A percentile compares a stretch with the other conserved stretches of the same genome.
Conservation (phyloP, 2,888 invertebrate species). For the Synanthedon andrenaeformis region DNA sequence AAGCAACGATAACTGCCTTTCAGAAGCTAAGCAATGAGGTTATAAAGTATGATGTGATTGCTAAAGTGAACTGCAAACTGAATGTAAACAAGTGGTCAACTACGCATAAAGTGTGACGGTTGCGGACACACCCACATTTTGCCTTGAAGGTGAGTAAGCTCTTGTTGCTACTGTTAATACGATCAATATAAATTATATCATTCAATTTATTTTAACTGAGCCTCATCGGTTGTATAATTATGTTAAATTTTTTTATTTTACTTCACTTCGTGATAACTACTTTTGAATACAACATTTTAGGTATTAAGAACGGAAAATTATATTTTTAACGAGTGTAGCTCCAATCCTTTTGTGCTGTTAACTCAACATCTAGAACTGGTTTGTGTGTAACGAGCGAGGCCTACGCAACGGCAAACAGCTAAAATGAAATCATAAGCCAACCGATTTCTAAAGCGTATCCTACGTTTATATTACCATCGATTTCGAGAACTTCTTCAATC, state of each 20-base stretch:
- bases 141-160: conserved; percentile 7
- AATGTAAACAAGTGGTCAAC: conserved; percentile 5
- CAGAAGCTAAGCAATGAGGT: no score
- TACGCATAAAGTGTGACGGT: conserved; percentile 14
- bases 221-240: background rate
- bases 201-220: background rate
- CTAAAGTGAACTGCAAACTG: background rate
- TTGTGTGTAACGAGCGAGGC: conserved; percentile 18
- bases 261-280: no score
- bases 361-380: conserved; percentile 33
- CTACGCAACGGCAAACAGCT: conserved; percentile 20
- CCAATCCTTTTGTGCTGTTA: conserved; percentile 10
- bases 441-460: conserved; percentile 17
- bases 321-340: no score
- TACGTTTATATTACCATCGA: conserved; percentile 7
- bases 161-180: background rate
- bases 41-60: background rate
- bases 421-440: conserved; percentile 23
- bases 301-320: no score
- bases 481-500: background rate
- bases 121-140: conserved; percentile 13
- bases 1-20: no score
- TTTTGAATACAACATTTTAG: no score
- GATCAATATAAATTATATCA: background rate
- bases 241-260: background rate